These are phyloP conservation scores for Typhlomys cinereus DNA, from an alignment of 2,113 vertebrate genomes.

Conservation along the genomic window DNA sequence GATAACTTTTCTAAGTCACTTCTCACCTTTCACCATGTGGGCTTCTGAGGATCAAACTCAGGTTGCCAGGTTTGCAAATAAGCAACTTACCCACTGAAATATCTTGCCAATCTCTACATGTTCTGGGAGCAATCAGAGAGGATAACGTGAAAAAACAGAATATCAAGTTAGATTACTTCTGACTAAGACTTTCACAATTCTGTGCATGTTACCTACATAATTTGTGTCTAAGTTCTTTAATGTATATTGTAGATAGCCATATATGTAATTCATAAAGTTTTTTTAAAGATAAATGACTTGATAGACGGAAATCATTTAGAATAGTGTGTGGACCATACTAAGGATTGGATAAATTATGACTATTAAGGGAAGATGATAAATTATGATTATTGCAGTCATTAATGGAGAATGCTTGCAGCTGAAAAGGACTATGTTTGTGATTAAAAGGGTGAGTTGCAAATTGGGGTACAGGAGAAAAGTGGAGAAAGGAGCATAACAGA, in stretches of 20 bases:
- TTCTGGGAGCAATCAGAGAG: neutral
- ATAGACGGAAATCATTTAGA: neutral
- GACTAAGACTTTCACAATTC: neutral
- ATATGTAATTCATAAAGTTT: neutral
- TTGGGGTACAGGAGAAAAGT: neutral
- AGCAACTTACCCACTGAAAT: too few relatives aligned
- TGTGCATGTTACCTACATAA: neutral
- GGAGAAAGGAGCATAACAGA: fast-evolving
- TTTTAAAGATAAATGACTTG: neutral
- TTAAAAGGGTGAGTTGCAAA: neutral
- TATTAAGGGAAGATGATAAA: conserved; percentile 17
- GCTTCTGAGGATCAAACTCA: too few relatives aligned
- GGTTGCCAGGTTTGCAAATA: too few relatives aligned
- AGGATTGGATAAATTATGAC: neutral
- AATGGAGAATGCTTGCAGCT: neutral
- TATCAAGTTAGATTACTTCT: neutral
- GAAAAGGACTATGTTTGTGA: neutral
- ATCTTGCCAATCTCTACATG: too few relatives aligned
- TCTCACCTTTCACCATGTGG: too few relatives aligned
- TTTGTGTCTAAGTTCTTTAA: neutral
- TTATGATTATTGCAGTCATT: neutral
- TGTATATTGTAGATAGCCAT: neutral
- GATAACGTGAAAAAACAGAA: neutral
- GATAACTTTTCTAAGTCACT: too few relatives aligned
- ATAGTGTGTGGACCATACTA: neutral